phyloP scores from a whole-genome alignment of 2,113 vertebrate genomes.

The Cnemophilus loriae region DNA sequence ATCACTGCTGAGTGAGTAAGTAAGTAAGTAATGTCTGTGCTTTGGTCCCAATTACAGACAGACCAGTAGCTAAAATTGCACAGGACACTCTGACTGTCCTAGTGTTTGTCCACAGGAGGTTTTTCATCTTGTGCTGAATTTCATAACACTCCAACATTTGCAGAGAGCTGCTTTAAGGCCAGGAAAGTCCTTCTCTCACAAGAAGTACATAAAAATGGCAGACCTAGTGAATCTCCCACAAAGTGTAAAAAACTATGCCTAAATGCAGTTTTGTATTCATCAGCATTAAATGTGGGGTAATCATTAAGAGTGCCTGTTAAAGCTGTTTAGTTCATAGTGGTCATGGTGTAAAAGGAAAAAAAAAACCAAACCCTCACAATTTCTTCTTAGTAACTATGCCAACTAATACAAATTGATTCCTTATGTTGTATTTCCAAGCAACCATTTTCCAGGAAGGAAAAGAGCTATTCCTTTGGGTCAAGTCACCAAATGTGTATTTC shows the following conservation, averaged over 20 bases:
- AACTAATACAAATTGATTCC: not conserved
- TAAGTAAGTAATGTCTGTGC: not conserved
- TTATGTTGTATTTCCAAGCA: not conserved
- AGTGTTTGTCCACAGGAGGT: not conserved
- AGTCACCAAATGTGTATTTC: not conserved
- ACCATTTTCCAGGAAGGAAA: not conserved
- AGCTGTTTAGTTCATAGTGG: not conserved
- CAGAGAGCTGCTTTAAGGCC: not conserved
- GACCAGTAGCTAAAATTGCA: not conserved
- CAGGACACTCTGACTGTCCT: not conserved
- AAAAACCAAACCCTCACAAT: fast-evolving
- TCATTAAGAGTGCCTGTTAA: not conserved
- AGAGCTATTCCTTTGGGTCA: not conserved
- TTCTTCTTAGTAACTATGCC: not conserved
- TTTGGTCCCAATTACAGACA: not conserved
- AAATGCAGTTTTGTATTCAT: not conserved
- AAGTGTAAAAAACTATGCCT: not conserved
- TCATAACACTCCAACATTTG: not conserved
- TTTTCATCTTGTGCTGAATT: not conserved
- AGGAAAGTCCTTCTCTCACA: not conserved
- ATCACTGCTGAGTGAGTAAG: not conserved
- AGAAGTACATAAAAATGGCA: not conserved
- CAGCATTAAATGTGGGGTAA: not conserved
- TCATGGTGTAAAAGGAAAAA: not conserved
- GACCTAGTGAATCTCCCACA: not conserved